Evolutionary conservation across 2,888 invertebrate species (phyloP), one percentile per base, ranked within the genome.

Genomic region (Eurytoma adleriae): DNA sequence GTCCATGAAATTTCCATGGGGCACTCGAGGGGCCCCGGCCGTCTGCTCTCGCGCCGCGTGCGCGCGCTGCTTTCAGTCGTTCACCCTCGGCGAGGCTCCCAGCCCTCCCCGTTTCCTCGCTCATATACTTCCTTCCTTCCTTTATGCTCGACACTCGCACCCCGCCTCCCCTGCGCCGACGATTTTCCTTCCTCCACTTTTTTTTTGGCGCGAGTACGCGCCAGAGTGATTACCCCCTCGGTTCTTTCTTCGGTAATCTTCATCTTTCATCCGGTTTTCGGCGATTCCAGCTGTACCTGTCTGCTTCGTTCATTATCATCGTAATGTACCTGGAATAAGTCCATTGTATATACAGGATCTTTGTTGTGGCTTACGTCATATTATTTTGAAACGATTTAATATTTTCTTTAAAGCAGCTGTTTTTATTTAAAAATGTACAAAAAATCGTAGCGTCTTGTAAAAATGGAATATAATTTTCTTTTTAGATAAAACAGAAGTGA

Each of bases 181-280:
- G 18, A 27, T 62, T 50, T 62, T 56, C 50, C 30, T 62, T 30
- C 30, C 62, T 27, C n/a, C 16, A 62, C 61, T 62, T 62, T 62
- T 62, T 57, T 59, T 30, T 61, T 61, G 14, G 3, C 61, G 27
- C 48, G 70, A 59, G 54, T 14, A 30, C 30, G 40, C 52, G 40
- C 57, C n/a, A 14, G 12, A 52, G 30, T 16, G 62, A 5, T 16
- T 16, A 62, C 61, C 54, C 52, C n/a, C 66, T 56, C 54, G 18
- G 48, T 40, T 73, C 56, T 73, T 64, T 64, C 64, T 40, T 56
- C 64, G 40, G 40, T 4, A 64, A 73, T 73, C 73, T 73, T 64
- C 72, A 56, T 73, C 40, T 20, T 72, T 62, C 54, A 20, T 20
- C 18, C 30, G 20, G 62, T 73, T 61, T 40, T 13, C 48, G 52